Base-by-base conservation (phyloP, 1,140 invertebrate species). In the Halesus radiatus region DNA sequence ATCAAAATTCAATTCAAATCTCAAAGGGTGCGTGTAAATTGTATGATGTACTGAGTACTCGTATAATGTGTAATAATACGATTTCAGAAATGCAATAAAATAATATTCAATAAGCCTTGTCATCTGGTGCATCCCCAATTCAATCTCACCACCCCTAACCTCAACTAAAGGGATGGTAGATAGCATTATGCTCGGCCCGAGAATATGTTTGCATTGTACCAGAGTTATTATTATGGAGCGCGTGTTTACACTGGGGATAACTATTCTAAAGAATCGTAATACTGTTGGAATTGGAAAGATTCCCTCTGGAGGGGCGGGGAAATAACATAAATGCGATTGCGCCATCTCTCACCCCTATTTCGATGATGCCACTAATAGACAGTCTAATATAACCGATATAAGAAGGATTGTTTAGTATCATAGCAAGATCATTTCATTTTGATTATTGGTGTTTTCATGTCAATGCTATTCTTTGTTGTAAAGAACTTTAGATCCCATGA, bases 151-250 rank as follows among this genome's bases (percentile, higher is more conserved):
- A 54, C 76, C 50, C 18, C 76, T 16, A 60, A 66, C 73, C 73
- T 20, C 74, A 79, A 74, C 78, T 45, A 83, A 72, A 32, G 56
- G 72, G 80, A 75, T 45, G 37, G 37, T 10, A 45, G 37, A 79
- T 79, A 76, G 80, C 79, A 83, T 78, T 79, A 76, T 53, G 56
- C 75, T 80, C 78, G 80, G 66, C 78, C 75, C 64, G 78, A 83
- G 74, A 83, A 83, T 83, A 83, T 83, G 82, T 83, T 83, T 83
- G 82, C 78, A 83, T 83, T 83, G 82, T 83, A 78, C 76, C 80
- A 83, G 82, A 78, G 80, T 83, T 83, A 83, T 83, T 62, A 83
- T 45, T 45, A 45, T 45, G 37, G 79, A 73, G 76, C 76, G 64
- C 70, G 76, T 74, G 62, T 80, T 75, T 78, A 77, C 76, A 72